These are phyloP conservation scores for Protobothrops flavoviridis DNA, from an alignment of 2,113 vertebrate species.

Conservation along the genomic window DNA sequence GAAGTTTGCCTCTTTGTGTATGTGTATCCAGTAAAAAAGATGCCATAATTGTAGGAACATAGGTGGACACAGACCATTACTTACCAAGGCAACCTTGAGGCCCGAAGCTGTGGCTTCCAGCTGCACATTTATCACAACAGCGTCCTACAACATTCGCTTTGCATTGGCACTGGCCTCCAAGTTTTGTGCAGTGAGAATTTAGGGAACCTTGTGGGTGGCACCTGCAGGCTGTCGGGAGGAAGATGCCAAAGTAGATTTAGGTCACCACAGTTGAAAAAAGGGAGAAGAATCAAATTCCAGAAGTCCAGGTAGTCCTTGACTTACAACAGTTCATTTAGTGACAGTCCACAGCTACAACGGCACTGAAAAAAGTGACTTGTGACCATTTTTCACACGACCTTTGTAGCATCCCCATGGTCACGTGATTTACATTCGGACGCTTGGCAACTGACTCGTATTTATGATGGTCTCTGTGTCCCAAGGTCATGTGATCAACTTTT, in stretches of 20 bases:
- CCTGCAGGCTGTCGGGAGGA: constrained; percentile 72
- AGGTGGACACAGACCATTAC: constrained; percentile 19
- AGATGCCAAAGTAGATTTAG: not conserved
- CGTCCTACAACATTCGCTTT: constrained; percentile 77
- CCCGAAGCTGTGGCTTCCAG: constrained; percentile 75
- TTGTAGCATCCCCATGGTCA: no score
- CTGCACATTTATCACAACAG: constrained; percentile 81
- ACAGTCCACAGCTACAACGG: no score
- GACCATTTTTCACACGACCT: no score
- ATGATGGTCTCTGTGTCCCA: no score
- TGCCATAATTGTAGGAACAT: not conserved
- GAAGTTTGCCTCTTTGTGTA: not conserved
- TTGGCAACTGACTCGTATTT: no score
- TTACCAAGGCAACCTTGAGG: constrained; percentile 78
- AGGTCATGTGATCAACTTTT: no score
- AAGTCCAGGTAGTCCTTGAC: no score
- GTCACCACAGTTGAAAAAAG: not conserved
- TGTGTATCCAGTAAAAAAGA: not conserved
- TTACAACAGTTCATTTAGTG: no score
- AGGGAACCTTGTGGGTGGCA: constrained; percentile 75
- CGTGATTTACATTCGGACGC: no score
- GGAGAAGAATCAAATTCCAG: not conserved
- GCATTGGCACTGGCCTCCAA: constrained; percentile 82
- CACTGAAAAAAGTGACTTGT: no score
- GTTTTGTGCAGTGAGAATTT: constrained; percentile 70